Conservation (phyloP, 1,140 invertebrate genomes). For the Ephestia elutella region DNA sequence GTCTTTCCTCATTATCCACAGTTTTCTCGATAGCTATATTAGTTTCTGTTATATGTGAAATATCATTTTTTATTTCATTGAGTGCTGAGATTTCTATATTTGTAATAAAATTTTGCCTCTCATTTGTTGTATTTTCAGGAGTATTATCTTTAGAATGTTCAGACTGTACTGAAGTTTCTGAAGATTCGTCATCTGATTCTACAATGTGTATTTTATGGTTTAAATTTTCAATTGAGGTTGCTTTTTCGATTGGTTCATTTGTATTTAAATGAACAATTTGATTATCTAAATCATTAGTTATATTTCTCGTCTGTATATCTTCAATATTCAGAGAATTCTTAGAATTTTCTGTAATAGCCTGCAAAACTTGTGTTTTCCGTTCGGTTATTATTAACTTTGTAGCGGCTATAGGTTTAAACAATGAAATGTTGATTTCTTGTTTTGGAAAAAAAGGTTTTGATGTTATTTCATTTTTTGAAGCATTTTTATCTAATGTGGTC, state of each 20-base stretch:
- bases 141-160: background rate
- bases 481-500: constrained; percentile 14
- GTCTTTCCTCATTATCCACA: constrained; percentile 9
- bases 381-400: constrained; percentile 30
- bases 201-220: background rate
- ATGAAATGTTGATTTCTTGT: constrained; percentile 25
- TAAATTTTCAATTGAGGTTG: background rate
- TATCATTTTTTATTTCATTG: background rate
- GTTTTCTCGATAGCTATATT: constrained; percentile 11
- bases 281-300: background rate
- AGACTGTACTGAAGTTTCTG: background rate
- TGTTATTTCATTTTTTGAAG: background rate
- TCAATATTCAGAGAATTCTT: constrained; percentile 3
- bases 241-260: background rate
- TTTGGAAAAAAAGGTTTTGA: constrained; percentile 14
- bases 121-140: background rate
- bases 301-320: background rate
- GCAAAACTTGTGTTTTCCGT: constrained; percentile 22
- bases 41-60: constrained; percentile 13
- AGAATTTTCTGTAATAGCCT: constrained; percentile 28
- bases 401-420: constrained; percentile 27
- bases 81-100: background rate
- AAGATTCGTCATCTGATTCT: background rate
- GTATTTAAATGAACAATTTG: background rate
- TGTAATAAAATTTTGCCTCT: background rate